Evolutionary conservation across 2,113 vertebrate genomes (phyloP).

Genomic region (Ivindomyrus marchei): DNA sequence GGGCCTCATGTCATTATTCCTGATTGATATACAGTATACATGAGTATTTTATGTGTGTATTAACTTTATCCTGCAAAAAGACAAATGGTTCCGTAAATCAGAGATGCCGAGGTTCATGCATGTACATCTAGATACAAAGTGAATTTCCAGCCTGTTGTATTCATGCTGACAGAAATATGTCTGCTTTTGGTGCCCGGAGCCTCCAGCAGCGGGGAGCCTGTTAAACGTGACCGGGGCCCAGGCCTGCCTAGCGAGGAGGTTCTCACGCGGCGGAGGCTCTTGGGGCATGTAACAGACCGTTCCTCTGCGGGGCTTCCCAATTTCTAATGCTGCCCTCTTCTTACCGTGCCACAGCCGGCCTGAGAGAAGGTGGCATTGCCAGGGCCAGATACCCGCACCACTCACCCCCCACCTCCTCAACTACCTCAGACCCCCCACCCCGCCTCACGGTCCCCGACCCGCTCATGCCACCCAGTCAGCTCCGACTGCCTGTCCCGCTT

Average conservation of each 20-base stretch:
- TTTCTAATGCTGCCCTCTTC: background rate
- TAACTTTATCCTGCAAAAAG: background rate
- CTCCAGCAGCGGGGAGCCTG: background rate
- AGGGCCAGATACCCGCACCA: too few relatives aligned
- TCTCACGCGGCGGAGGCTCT: background rate
- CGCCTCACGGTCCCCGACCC: too few relatives aligned
- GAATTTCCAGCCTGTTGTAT: background rate
- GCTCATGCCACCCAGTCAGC: too few relatives aligned
- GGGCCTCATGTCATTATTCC: background rate
- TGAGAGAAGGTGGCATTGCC: too few relatives aligned
- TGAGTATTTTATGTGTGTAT: background rate
- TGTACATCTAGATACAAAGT: background rate
- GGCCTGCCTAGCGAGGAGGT: background rate
- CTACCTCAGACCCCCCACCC: too few relatives aligned
- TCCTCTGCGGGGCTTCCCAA: background rate
- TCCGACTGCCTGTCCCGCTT: too few relatives aligned
- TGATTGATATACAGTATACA: background rate
- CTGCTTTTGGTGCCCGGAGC: background rate
- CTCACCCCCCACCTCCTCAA: background rate
- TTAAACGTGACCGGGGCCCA: background rate
- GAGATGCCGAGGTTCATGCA: background rate
- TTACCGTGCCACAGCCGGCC: background rate
- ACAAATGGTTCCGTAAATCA: background rate
- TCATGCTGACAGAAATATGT: background rate
- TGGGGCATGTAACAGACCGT: background rate